Evolutionary conservation across 2,888 invertebrate species (phyloP).

Genomic region (Smittia aterrima): DNA sequence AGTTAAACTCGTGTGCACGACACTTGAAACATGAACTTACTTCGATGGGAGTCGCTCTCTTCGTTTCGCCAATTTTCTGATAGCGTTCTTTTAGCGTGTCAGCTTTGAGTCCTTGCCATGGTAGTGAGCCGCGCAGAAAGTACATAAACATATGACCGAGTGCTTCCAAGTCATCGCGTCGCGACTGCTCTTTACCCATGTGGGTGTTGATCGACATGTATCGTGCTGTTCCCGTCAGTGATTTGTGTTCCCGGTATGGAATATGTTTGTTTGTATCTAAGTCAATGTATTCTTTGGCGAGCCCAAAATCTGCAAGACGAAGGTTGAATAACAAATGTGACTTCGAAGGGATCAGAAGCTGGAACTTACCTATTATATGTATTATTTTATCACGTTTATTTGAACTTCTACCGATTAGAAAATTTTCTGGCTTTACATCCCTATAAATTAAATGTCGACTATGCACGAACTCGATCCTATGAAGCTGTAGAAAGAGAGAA

Average conservation of each 20-base stretch:
- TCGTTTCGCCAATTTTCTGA: constrained; percentile 99
- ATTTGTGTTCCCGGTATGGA: constrained; percentile 99
- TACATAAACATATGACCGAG: constrained; percentile 99
- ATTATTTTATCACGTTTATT: constrained; percentile 98
- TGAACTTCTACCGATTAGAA: constrained; percentile 96
- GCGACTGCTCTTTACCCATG: constrained; percentile 99
- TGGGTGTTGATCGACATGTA: constrained; percentile 99
- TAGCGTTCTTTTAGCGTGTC: constrained; percentile 99
- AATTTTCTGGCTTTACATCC: constrained; percentile 99
- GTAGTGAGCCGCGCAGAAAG: constrained; percentile 97
- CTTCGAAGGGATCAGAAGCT: neutral
- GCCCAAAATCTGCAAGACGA: constrained; percentile 84
- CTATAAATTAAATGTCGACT: constrained; percentile 98
- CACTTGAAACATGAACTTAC: constrained; percentile 52
- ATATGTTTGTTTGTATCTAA: constrained; percentile 99
- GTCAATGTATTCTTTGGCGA: constrained; percentile 99
- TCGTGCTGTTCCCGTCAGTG: constrained; percentile 98
- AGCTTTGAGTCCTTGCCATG: constrained; percentile 99
- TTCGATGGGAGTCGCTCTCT: constrained; percentile 98
- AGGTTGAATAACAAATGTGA: too few relatives aligned
- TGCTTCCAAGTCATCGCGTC: constrained; percentile 98
- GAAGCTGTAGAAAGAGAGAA: constrained; percentile 67
- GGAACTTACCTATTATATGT: constrained; percentile 86
- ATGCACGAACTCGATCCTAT: constrained; percentile 99
- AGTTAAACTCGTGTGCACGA: too few relatives aligned